These are phyloP conservation scores for Etheostoma cragini DNA, from an alignment of 2,113 vertebrate genomes.

Conservation along the genomic window DNA sequence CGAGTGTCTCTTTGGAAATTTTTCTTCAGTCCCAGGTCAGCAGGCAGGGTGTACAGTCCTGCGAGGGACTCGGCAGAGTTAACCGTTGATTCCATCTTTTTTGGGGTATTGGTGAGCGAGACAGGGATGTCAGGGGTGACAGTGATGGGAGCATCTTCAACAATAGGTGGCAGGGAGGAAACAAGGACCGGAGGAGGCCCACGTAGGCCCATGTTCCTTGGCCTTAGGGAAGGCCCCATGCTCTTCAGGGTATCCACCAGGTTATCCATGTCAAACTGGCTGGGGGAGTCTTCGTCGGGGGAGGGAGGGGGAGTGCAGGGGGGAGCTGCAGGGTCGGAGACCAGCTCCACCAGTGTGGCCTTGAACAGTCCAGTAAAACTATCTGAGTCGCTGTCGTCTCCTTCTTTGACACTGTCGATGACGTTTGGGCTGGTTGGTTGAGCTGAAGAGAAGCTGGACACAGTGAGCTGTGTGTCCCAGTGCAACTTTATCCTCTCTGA, in stretches of 20 bases:
- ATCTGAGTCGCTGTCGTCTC: constrained; percentile 5
- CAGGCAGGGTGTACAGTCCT: constrained; percentile 59
- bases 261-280: constrained; percentile 87
- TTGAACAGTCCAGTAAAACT: constrained; percentile 72
- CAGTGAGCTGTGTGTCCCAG: constrained; percentile 40
- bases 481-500: constrained; percentile 46
- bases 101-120: neutral
- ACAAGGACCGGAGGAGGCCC: constrained; percentile 59
- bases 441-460: constrained; percentile 1
- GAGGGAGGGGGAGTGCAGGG: constrained; percentile 55
- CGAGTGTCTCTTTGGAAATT: constrained; percentile 60
- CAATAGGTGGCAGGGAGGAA: constrained; percentile 84
- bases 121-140: neutral
- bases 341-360: constrained; percentile 80
- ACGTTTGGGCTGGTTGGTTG: neutral
- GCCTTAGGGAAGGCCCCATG: constrained; percentile 87
- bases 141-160: constrained; percentile 82
- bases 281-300: constrained; percentile 75
- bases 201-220: constrained; percentile 66
- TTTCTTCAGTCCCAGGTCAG: constrained; percentile 77
- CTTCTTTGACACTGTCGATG: neutral
- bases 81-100: neutral
- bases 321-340: constrained; percentile 57
- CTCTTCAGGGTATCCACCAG: constrained; percentile 90
- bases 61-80: neutral